These are phyloP conservation scores for Alauda arvensis DNA, from an alignment of 2,797 vertebrate species.

Conservation along the genomic window DNA sequence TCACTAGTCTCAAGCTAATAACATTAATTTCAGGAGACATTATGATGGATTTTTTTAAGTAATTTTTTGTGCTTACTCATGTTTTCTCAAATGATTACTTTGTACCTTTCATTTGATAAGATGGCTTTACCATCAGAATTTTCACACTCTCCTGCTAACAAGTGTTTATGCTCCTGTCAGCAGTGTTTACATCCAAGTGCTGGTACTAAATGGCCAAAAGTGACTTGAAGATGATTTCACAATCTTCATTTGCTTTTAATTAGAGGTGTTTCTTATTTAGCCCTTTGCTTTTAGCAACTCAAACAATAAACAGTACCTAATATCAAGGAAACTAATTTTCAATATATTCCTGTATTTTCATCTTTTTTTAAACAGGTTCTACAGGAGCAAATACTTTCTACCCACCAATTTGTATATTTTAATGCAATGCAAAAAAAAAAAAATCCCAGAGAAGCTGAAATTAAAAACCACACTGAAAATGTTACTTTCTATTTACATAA, in stretches of 20 bases:
- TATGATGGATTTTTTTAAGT: not conserved
- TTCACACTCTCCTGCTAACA: slow-evolving; percentile 10
- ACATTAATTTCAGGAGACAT: not conserved
- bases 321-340: not conserved
- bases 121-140: not conserved
- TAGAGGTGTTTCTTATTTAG: not conserved
- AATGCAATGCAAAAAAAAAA: not conserved
- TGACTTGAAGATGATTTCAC: not conserved
- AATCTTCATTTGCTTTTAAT: slow-evolving; percentile 4
- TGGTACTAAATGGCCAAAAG: not conserved
- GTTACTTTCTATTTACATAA: not conserved
- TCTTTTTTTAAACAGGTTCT: not conserved
- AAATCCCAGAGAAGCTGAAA: not conserved
- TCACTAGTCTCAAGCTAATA: not conserved
- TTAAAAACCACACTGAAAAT: not conserved
- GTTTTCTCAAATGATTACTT: not conserved
- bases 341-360: not conserved
- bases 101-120: not conserved
- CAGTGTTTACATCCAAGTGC: not conserved
- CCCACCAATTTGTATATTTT: not conserved
- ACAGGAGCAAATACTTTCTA: not conserved
- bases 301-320: not conserved
- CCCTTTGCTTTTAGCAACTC: not conserved
- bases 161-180: not conserved
- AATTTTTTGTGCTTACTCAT: not conserved